Evolutionary conservation across 2,888 invertebrate genomes (phyloP).

Genomic region (Iphiclides podalirius): DNA sequence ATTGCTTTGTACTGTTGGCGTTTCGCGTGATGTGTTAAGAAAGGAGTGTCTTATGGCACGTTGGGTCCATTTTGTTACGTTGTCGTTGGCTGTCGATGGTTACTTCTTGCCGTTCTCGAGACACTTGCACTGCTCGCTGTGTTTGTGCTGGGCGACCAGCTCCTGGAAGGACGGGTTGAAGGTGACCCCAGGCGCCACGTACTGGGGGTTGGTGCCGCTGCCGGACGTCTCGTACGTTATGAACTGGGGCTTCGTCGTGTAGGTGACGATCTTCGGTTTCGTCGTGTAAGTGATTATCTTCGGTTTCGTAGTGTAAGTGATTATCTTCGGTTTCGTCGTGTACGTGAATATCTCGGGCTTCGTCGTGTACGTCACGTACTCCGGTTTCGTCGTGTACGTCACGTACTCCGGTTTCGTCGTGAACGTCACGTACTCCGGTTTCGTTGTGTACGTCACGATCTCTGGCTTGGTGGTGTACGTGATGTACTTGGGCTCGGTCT

Average conservation of each 20-base stretch:
- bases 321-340: constrained; percentile 59
- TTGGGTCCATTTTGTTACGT: constrained; percentile 19
- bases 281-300: constrained; percentile 56
- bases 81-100: constrained; percentile 29
- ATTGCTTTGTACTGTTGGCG: constrained; percentile 32
- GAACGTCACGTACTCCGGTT: constrained; percentile 36
- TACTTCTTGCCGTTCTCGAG: constrained; percentile 54
- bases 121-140: constrained; percentile 64
- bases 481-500: constrained; percentile 44
- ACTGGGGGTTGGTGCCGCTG: constrained; percentile 60
- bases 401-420: constrained; percentile 39
- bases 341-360: constrained; percentile 53
- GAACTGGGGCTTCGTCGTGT: constrained; percentile 52
- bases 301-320: constrained; percentile 57
- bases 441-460: constrained; percentile 34
- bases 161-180: constrained; percentile 59
- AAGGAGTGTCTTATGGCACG: constrained; percentile 53
- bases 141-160: constrained; percentile 52
- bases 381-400: constrained; percentile 36
- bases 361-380: constrained; percentile 52
- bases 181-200: constrained; percentile 56
- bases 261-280: constrained; percentile 48
- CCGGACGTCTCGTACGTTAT: constrained; percentile 67
- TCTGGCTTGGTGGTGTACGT: constrained; percentile 38
- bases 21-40: background rate